Evolutionary conservation across 1,140 invertebrate species (phyloP).

Genomic region (Battus philenor): DNA sequence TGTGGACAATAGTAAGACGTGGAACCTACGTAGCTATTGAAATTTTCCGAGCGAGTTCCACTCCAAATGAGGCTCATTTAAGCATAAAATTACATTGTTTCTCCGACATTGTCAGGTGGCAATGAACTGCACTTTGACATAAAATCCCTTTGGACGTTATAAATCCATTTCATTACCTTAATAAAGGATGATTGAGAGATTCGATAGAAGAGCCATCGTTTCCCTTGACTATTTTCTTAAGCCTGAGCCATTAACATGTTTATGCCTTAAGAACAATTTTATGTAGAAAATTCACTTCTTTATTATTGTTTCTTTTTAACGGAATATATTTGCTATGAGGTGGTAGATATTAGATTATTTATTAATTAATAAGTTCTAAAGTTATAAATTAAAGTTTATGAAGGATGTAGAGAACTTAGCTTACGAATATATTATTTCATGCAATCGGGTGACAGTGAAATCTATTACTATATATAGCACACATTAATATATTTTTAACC

Average conservation of each 20-base stretch:
- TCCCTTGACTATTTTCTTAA: conserved; percentile 53
- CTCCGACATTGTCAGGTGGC: conserved; percentile 66
- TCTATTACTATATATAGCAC: too few relatives aligned
- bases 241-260: conserved; percentile 49
- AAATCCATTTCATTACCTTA: conserved; percentile 74
- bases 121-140: conserved; percentile 76
- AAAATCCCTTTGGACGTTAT: conserved; percentile 69
- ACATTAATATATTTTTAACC: too few relatives aligned
- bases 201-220: conserved; percentile 65
- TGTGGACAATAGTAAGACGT: conserved; percentile 57
- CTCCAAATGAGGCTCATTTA: conserved; percentile 65
- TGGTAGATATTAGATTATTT: too few relatives aligned
- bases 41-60: conserved; percentile 70
- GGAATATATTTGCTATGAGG: too few relatives aligned
- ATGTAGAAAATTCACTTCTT: not conserved
- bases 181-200: conserved; percentile 69
- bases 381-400: too few relatives aligned
- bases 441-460: too few relatives aligned
- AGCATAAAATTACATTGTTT: conserved; percentile 75
- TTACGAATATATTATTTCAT: too few relatives aligned
- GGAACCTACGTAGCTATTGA: conserved; percentile 64
- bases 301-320: not conserved
- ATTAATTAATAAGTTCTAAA: too few relatives aligned
- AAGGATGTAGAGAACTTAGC: too few relatives aligned
- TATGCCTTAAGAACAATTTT: conserved; percentile 32